A percentile compares a stretch with the other conserved stretches of the same genome.
phyloP scores from a whole-genome alignment of 2,888 invertebrate genomes.

The Palloptera scutellata region DNA sequence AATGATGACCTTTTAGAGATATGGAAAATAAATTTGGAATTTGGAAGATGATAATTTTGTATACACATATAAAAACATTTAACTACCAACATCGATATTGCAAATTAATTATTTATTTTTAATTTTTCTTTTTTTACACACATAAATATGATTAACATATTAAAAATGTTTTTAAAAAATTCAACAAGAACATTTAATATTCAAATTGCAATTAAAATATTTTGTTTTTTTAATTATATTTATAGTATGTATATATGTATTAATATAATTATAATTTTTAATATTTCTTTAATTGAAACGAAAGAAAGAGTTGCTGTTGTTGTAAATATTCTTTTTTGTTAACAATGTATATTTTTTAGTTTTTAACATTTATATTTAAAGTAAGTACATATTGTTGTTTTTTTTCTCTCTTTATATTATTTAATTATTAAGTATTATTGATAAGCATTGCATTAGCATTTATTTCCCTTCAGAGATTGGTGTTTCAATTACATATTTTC shows the following conservation, averaged over 20 bases:
- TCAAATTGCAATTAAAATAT: too few relatives aligned
- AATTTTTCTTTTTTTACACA: conserved; percentile 19
- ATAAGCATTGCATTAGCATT: conserved; percentile 4
- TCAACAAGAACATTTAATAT: too few relatives aligned
- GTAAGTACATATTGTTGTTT: conserved; percentile 8
- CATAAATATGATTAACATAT: conserved; percentile 31
- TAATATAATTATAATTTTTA: too few relatives aligned
- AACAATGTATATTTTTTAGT: background rate
- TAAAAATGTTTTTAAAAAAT: conserved; percentile 14
- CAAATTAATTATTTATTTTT: conserved; percentile 15
- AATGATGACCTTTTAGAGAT: background rate
- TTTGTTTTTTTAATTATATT: too few relatives aligned
- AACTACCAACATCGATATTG: too few relatives aligned
- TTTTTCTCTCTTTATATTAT: background rate
- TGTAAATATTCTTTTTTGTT: background rate
- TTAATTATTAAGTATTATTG: too few relatives aligned
- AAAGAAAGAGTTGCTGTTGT: too few relatives aligned
- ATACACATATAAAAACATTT: conserved; percentile 4
- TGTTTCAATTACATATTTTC: conserved; percentile 2
- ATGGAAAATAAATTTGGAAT: background rate
- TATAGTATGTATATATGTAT: too few relatives aligned
- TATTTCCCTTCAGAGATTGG: too few relatives aligned
- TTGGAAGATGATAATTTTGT: conserved; percentile 7
- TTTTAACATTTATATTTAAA: conserved; percentile 12
- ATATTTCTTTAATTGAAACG: too few relatives aligned